Conservation (phyloP, 2,888 invertebrate genomes). For the Xylophagus ater region DNA sequence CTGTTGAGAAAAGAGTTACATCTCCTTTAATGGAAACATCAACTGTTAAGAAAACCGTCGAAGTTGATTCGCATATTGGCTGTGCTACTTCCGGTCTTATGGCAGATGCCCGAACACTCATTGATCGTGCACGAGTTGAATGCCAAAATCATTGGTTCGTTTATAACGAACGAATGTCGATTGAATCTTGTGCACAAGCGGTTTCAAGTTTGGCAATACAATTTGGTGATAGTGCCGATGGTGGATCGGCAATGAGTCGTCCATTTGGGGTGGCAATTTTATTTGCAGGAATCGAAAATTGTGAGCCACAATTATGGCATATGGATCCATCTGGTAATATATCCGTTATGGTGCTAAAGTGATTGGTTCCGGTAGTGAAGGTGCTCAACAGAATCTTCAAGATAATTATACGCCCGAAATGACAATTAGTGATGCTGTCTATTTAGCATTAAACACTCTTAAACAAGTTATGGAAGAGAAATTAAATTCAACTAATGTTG, state of each 20-base stretch:
- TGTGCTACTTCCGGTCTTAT: slow-evolving; percentile 96
- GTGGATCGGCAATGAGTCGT: slow-evolving; percentile 87
- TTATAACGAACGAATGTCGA: slow-evolving; percentile 90
- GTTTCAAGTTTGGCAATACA: slow-evolving; percentile 98
- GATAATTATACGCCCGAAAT: slow-evolving; percentile 72
- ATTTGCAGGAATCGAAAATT: slow-evolving; percentile 85
- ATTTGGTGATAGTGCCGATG: slow-evolving; percentile 97
- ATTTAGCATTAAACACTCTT: slow-evolving; percentile 79
- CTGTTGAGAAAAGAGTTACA: slow-evolving; percentile 96
- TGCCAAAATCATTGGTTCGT: slow-evolving; percentile 98
- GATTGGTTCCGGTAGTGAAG: slow-evolving; percentile 98
- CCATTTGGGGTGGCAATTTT: slow-evolving; percentile 99
- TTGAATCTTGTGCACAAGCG: slow-evolving; percentile 96
- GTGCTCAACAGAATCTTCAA: slow-evolving; percentile 88
- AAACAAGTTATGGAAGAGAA: slow-evolving; percentile 99
- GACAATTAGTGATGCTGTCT: slow-evolving; percentile 87
- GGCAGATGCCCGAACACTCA: slow-evolving; percentile 92
- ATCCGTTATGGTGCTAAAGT: slow-evolving; percentile 98
- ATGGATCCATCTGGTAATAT: slow-evolving; percentile 98
- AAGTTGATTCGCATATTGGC: slow-evolving; percentile 95
- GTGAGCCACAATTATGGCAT: slow-evolving; percentile 90
- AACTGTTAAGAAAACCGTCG: slow-evolving; percentile 97
- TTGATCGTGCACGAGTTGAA: slow-evolving; percentile 90
- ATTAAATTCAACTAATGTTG: slow-evolving; percentile 90
- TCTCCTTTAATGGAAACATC: slow-evolving; percentile 93